Evolutionary conservation across 2,888 invertebrate species (phyloP), one percentile per base, ranked within the genome.

Genomic region (Dolomedes plantarius): DNA sequence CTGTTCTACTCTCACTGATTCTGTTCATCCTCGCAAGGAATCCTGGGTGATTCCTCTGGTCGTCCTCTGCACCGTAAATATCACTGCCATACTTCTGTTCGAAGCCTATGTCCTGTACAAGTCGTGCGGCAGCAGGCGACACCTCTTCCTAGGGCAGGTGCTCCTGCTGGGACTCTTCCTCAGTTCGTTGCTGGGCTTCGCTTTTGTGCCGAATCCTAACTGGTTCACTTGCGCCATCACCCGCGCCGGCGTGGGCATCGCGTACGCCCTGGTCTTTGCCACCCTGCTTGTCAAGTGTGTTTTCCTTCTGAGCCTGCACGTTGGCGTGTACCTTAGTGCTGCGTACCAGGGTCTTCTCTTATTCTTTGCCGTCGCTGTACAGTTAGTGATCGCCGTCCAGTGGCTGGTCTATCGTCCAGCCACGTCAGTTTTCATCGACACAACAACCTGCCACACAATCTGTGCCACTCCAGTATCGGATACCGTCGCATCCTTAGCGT

Each of bases 231-330:
- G 97, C 90, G 96, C 95, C 74, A 94, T 95, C 29, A 94, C 96
- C 88, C 94, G 96, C 74, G 94, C 96, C 89, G 96, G 95, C 62
- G 85, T 89, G 1, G 97, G 97, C 74, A 94, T 96, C 9, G 95
- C 96, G 89, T 93, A 93, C 89, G 95, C 96, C 75, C 93, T 97
- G 80, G 95, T 97, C 86, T 98, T 97, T 91, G 96, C 97, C 56
- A 95, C 97, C 0, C 93, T 98, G 72, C 93, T 98, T 89, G 98
- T 98, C 89, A 98, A 98, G 92, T 96, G 97, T 92, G 96, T 98
- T 89, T 97, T 98, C 91, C 94, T 98, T 87, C 94, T 98, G 89
- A 97, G 97, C 90, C 94, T 97, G 87, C 97, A 97, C 92, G 95
- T 96, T 76, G 97, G 96, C 87, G 96, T 97, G 72, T 97, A 98